phyloP scores from a whole-genome alignment of 2,113 vertebrate genomes.

The Cisticola juncidis region DNA sequence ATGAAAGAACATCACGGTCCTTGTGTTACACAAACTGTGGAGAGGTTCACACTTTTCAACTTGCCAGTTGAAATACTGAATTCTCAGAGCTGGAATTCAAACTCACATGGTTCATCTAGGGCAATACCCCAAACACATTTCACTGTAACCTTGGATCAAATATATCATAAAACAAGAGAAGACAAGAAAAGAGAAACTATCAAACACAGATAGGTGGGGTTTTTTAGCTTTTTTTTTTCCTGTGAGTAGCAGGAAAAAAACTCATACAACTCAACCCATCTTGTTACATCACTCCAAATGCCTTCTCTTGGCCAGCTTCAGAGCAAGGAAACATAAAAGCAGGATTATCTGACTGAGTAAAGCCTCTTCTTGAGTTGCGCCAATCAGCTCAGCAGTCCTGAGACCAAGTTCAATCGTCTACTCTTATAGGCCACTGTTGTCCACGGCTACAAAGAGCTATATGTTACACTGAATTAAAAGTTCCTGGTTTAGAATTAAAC shows the following conservation, averaged over 20 bases:
- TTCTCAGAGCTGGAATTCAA: background rate
- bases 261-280: background rate
- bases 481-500: background rate
- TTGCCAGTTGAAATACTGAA: background rate
- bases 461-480: background rate
- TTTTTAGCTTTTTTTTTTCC: too few relatives aligned
- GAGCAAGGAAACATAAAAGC: background rate
- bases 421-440: background rate
- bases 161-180: background rate
- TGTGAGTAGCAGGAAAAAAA: background rate
- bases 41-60: background rate
- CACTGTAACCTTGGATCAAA: background rate
- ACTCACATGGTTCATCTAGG: background rate
- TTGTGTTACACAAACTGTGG: fast-evolving
- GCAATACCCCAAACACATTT: background rate
- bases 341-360: background rate
- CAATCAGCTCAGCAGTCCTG: background rate
- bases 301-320: background rate
- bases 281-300: background rate
- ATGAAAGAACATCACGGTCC: background rate
- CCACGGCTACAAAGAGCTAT: background rate
- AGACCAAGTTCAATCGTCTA: background rate
- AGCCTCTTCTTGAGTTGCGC: background rate
- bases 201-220: background rate
- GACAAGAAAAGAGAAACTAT: background rate